Conservation (phyloP, 2,113 vertebrate genomes). For the Lanius collurio region DNA sequence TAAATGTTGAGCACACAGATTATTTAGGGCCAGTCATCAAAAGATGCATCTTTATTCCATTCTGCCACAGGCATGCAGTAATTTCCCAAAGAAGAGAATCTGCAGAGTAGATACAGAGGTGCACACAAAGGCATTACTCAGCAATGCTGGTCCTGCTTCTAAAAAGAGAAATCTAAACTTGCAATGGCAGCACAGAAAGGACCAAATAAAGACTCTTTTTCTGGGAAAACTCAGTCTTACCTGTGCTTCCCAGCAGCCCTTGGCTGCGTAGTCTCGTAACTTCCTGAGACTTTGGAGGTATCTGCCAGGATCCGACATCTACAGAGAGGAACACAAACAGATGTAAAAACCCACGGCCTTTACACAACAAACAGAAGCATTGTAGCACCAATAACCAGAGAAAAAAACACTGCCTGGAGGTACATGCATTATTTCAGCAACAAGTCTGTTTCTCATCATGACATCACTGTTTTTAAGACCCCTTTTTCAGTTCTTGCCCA, state of each 20-base stretch:
- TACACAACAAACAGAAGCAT: neutral
- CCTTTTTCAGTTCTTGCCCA: neutral
- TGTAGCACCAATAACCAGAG: neutral
- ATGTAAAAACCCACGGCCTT: neutral
- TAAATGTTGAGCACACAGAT: neutral
- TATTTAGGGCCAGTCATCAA: neutral
- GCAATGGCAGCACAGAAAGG: neutral
- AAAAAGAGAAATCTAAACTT: neutral
- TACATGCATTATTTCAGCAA: neutral
- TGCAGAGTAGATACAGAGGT: neutral
- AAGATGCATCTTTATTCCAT: neutral
- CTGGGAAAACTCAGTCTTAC: slow-evolving; percentile 56
- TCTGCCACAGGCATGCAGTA: neutral
- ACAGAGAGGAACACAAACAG: neutral
- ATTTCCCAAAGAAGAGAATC: neutral
- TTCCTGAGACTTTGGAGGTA: slow-evolving; percentile 91
- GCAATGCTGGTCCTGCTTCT: neutral
- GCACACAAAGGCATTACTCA: neutral
- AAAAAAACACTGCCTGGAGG: neutral
- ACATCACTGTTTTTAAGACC: neutral
- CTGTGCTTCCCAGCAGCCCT: slow-evolving; percentile 98
- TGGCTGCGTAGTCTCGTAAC: slow-evolving; percentile 90
- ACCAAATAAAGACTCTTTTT: neutral
- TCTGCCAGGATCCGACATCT: slow-evolving; percentile 90
- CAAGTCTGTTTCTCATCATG: neutral